phyloP scores from a whole-genome alignment of 2,797 vertebrate genomes.

The Simalia tracyae region DNA sequence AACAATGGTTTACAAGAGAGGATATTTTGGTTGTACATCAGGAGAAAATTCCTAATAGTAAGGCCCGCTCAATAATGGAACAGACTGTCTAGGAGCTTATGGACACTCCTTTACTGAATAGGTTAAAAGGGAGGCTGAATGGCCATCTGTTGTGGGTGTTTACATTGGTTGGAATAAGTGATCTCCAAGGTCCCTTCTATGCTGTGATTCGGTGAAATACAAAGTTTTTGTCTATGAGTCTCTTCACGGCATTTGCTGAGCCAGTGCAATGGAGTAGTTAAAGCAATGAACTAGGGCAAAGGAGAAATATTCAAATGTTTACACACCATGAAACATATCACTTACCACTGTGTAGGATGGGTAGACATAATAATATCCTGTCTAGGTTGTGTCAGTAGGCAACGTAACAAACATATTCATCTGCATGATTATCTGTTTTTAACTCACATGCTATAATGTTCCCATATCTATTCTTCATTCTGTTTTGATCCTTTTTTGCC shows the following conservation, averaged over 20 bases:
- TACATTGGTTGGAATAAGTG: not conserved
- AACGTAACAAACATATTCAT: not conserved
- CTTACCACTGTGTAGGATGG: not conserved
- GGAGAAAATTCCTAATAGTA: not conserved
- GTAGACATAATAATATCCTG: not conserved
- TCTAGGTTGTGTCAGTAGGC: not conserved
- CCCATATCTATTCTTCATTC: constrained; percentile 98
- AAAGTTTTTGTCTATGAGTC: not conserved
- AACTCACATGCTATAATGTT: constrained; percentile 99
- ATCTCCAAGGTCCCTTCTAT: not conserved
- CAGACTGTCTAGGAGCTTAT: not conserved
- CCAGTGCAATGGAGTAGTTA: not conserved
- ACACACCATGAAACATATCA: not conserved
- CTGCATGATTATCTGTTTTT: not conserved
- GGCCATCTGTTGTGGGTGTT: not conserved
- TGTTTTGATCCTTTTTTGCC: constrained; percentile 99
- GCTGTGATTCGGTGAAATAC: not conserved
- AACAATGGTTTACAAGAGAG: not conserved
- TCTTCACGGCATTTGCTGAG: constrained; percentile 3
- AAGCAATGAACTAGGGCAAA: not conserved
- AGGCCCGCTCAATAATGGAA: not conserved
- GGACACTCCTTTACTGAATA: not conserved
- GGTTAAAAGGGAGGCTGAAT: not conserved
- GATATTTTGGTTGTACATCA: not conserved
- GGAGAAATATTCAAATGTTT: not conserved